Evolutionary conservation across 2,797 vertebrate genomes (phyloP).

Genomic region (Echiichthys vipera): DNA sequence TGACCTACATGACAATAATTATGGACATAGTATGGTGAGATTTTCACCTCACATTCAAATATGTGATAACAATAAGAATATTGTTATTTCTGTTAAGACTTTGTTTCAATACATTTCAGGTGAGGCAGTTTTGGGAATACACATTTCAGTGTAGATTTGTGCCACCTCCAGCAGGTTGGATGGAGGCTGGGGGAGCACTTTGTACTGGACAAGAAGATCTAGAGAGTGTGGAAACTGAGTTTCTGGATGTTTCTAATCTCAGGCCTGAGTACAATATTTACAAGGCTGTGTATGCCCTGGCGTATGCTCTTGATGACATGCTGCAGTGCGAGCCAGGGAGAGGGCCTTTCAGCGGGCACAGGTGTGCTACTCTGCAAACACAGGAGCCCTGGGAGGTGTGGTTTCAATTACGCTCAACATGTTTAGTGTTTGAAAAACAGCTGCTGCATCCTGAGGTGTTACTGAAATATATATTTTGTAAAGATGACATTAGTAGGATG

Average conservation of each 20-base stretch:
- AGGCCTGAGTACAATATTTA: conserved; percentile 65
- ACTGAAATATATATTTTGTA: not conserved
- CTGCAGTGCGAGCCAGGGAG: conserved; percentile 63
- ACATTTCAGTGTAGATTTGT: conserved; percentile 65
- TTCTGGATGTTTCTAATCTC: conserved; percentile 70
- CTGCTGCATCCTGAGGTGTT: not conserved
- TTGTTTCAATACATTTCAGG: conserved; percentile 18
- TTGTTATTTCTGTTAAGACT: not conserved
- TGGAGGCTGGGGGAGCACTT: conserved; percentile 16
- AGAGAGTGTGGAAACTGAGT: conserved; percentile 31
- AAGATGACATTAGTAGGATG: not conserved
- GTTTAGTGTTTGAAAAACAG: not conserved
- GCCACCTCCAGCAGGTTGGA: conserved; percentile 12
- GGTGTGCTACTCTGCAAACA: conserved; percentile 67
- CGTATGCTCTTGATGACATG: conserved; percentile 72
- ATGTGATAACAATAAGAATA: no score
- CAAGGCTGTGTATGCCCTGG: conserved; percentile 78
- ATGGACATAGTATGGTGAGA: conserved; percentile 54
- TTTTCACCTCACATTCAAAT: not conserved
- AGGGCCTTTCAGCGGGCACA: conserved; percentile 67
- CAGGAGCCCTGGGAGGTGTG: conserved; percentile 82
- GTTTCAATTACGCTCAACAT: not conserved
- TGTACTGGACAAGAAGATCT: conserved; percentile 68
- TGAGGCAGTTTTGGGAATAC: conserved; percentile 69
- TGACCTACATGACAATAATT: conserved; percentile 7